Evolutionary conservation across 2,113 vertebrate genomes (phyloP), one percentile per base, ranked within the genome.

Genomic region (Merops nubicus): DNA sequence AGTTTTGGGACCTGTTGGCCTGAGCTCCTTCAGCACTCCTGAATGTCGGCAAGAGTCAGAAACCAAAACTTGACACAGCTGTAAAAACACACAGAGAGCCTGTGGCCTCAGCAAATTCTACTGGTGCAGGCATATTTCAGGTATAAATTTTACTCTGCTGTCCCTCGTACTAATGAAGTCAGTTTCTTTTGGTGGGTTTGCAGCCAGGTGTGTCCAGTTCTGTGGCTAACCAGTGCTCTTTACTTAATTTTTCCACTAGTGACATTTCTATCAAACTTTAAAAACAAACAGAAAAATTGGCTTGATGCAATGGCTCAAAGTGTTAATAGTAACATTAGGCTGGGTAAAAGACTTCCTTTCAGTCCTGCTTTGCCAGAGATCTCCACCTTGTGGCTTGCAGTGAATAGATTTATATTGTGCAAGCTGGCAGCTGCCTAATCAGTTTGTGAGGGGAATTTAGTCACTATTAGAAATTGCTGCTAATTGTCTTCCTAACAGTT

Each of bases 41-140:
- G 96, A 97, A 97, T 97, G 97, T 97, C 97, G 94, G 97, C 97
- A 97, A 97, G 96, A 98, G 97, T 97, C 93, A 96, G 97, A 98
- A 98, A 97, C 95, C 95, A 96, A 98, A 98, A 97, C 98, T 98
- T 97, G 97, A 98, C 96, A 93, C 98, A 99, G 98, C 98, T 99
- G 98, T 99, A 96, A 98, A 98, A 99, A 99, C 98, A 98, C 92
- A 97, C 50, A 22, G 93, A 91, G 91, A 96, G 97, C 97, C 97
- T 98, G 97, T 98, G 98, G 98, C 98, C 97, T 98, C 97, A 97
- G 97, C 96, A 91, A 93, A 96, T 97, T 98, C 97, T 98, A 97
- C 97, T 96, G 95, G 97, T 97, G 91, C 97, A 98, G 98, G 98
- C 98, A 96, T 96, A 98, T 98, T 98, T 98, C 96, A 98, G 97